A percentile compares a stretch with the other conserved stretches of the same genome.
phyloP scores from a whole-genome alignment of 2,888 invertebrate species.

The Iphiclides podalirius region DNA sequence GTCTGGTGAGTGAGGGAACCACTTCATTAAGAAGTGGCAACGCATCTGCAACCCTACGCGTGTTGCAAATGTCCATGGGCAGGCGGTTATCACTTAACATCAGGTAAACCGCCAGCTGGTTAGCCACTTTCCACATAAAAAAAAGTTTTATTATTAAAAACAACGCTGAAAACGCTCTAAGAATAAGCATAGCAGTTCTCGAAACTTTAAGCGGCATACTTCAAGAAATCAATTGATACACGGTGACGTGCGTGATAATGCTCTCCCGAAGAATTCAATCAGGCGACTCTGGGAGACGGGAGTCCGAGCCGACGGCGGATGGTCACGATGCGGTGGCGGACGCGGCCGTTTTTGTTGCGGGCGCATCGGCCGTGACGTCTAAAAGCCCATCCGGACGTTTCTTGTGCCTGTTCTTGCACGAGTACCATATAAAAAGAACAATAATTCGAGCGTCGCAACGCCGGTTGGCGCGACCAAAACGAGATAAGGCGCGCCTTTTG shows the following conservation, averaged over 20 bases:
- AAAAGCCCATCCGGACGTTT: constrained; percentile 75
- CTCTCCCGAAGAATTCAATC: constrained; percentile 5
- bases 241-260: constrained; percentile 1
- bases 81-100: too few species aligned
- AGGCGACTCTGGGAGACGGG: neutral
- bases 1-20: too few species aligned
- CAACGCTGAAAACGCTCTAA: too few species aligned
- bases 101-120: too few species aligned
- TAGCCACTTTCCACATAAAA: too few species aligned
- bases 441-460: constrained; percentile 8
- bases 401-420: constrained; percentile 51
- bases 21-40: too few species aligned
- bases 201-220: too few species aligned
- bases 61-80: too few species aligned
- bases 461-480: constrained; percentile 18
- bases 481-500: constrained; percentile 5
- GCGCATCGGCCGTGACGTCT: constrained; percentile 65
- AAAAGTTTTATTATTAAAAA: too few species aligned
- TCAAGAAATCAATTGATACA: constrained; percentile 1
- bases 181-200: too few species aligned
- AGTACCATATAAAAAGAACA: constrained; percentile 21
- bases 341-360: constrained; percentile 62
- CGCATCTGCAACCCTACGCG: too few species aligned
- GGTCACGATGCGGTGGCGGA: constrained; percentile 52
- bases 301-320: neutral